These are phyloP conservation scores for Sarcophaga variegata DNA, from an alignment of 2,888 invertebrate genomes.

Conservation along the genomic window DNA sequence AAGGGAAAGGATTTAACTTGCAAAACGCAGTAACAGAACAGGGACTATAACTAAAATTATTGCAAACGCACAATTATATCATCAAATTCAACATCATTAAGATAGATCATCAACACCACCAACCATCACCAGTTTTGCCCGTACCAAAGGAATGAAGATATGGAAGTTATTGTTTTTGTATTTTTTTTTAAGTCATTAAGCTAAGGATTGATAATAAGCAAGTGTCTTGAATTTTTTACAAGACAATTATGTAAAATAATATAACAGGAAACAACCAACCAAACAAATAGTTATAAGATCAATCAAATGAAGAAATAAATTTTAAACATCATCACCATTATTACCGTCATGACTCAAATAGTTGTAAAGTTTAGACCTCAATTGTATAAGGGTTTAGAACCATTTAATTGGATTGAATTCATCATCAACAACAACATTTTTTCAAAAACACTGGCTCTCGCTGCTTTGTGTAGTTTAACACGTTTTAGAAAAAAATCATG, in stretches of 20 bases:
- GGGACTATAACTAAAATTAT: constrained; percentile 30
- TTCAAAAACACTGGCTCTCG: constrained; percentile 65
- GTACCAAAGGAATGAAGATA: constrained; percentile 8
- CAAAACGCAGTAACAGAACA: constrained; percentile 19
- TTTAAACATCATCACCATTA: constrained; percentile 70
- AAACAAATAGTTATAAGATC: constrained; percentile 66
- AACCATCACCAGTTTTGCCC: constrained; percentile 41
- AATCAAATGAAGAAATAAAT: constrained; percentile 62
- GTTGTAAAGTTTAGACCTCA: constrained; percentile 75
- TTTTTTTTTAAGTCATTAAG: constrained; percentile 64
- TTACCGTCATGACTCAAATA: constrained; percentile 65
- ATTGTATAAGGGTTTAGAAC: constrained; percentile 57
- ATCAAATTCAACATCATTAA: constrained; percentile 35
- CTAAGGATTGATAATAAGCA: constrained; percentile 69
- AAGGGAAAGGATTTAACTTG: constrained; percentile 3
- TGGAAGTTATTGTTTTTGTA: constrained; percentile 61
- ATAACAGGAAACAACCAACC: constrained; percentile 54
- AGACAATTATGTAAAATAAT: constrained; percentile 66
- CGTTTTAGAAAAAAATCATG: constrained; percentile 64
- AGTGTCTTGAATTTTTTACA: constrained; percentile 63
- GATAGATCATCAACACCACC: constrained; percentile 3
- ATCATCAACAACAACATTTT: constrained; percentile 57
- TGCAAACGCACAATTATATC: constrained; percentile 56
- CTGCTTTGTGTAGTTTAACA: constrained; percentile 69
- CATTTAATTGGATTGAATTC: constrained; percentile 50